Percentiles rank a stretch among this genome's conserved stretches.
phyloP scores from a whole-genome alignment of 2,113 vertebrate genomes.

The Macaca nemestrina region DNA sequence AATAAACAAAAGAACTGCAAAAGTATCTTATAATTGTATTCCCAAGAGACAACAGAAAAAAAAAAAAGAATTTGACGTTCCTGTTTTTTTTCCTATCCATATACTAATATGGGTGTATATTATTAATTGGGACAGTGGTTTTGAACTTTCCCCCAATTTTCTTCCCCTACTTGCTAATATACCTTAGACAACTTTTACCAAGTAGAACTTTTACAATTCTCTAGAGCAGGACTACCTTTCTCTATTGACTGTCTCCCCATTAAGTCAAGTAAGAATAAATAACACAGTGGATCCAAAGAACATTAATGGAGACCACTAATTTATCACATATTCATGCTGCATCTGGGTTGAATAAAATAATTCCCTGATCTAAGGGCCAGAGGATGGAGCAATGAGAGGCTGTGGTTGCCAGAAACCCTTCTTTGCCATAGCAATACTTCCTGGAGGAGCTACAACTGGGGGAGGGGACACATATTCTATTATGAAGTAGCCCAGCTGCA shows the following conservation, averaged over 20 bases:
- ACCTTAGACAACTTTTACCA: conserved; percentile 19
- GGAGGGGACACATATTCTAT: not conserved
- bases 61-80: not conserved
- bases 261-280: not conserved
- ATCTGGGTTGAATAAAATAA: not conserved
- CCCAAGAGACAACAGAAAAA: not conserved
- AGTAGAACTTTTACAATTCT: not conserved
- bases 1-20: not conserved
- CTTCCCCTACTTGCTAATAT: not conserved
- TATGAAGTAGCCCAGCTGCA: not conserved
- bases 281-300: not conserved
- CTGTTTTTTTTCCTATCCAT: not conserved
- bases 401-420: not conserved
- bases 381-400: not conserved
- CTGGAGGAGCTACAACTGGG: not conserved
- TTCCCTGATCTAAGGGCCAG: not conserved
- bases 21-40: not conserved
- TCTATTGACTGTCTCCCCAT: not conserved
- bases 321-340: not conserved
- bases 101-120: not conserved
- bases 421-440: not conserved
- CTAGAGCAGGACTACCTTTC: not conserved
- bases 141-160: not conserved
- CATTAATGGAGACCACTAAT: not conserved
- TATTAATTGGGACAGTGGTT: not conserved